phyloP scores from a whole-genome alignment of 1,140 invertebrate species.

The Wiebesia pumilae region DNA sequence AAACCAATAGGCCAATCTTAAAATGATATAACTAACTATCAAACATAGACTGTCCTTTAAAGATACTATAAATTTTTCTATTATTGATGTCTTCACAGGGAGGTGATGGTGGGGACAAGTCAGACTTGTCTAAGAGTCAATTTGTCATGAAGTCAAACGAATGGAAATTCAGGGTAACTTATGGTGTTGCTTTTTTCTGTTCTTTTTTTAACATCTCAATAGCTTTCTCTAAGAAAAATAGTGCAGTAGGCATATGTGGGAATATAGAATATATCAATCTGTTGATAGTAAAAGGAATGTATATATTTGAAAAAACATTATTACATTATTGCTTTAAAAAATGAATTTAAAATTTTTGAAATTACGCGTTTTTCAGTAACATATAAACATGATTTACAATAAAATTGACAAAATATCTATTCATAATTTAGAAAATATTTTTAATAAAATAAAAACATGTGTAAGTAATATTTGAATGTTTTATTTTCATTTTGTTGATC shows the following conservation, averaged over 20 bases:
- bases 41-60: constrained; percentile 1
- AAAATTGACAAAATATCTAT: background rate
- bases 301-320: constrained; percentile 19
- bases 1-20: background rate
- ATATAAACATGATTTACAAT: no score
- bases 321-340: background rate
- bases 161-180: constrained; percentile 87
- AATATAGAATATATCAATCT: constrained; percentile 14
- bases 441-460: background rate
- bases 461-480: background rate
- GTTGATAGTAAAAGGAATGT: constrained; percentile 10
- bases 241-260: constrained; percentile 22
- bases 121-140: constrained; percentile 74
- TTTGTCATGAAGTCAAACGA: constrained; percentile 82
- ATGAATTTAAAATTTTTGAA: background rate
- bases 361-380: no score
- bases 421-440: background rate
- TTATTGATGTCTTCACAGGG: constrained; percentile 72
- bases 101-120: constrained; percentile 76
- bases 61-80: constrained; percentile 61
- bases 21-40: constrained; percentile 13
- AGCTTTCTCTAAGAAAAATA: constrained; percentile 54
- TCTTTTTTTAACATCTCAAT: constrained; percentile 59
- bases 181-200: constrained; percentile 66
- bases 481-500: background rate